Conservation (phyloP, 1,140 invertebrate species). For the Halictus rubicundus region DNA sequence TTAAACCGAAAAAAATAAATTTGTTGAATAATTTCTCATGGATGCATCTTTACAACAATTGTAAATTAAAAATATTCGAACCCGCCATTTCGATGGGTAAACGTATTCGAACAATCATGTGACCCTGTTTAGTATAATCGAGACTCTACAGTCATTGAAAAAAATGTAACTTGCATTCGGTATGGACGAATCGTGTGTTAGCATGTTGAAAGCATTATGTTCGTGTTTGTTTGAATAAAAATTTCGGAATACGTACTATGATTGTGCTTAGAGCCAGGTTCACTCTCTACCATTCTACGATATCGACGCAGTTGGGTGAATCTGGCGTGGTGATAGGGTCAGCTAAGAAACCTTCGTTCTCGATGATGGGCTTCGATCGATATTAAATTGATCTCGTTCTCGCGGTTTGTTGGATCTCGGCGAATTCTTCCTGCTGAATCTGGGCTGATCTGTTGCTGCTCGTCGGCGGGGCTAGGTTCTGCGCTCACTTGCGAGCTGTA, state of each 20-base stretch:
- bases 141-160: no score
- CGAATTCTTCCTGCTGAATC: constrained; percentile 76
- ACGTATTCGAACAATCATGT: no score
- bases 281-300: constrained; percentile 91
- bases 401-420: constrained; percentile 57
- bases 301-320: constrained; percentile 76
- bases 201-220: no score
- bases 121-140: no score
- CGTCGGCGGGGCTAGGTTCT: constrained; percentile 77
- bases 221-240: no score
- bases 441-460: constrained; percentile 79
- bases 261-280: constrained; percentile 86
- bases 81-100: no score
- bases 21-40: no score
- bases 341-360: constrained; percentile 67
- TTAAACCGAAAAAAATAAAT: no score
- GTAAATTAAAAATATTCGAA: no score
- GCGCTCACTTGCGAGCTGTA: constrained; percentile 78
- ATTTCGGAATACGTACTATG: constrained; percentile 82
- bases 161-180: no score
- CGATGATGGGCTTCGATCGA: constrained; percentile 51
- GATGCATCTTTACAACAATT: no score
- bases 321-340: constrained; percentile 71
- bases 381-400: constrained; percentile 36
- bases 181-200: no score